These are phyloP conservation scores for Pongo abelii DNA, from an alignment of 2,113 vertebrate species.

Conservation along the genomic window DNA sequence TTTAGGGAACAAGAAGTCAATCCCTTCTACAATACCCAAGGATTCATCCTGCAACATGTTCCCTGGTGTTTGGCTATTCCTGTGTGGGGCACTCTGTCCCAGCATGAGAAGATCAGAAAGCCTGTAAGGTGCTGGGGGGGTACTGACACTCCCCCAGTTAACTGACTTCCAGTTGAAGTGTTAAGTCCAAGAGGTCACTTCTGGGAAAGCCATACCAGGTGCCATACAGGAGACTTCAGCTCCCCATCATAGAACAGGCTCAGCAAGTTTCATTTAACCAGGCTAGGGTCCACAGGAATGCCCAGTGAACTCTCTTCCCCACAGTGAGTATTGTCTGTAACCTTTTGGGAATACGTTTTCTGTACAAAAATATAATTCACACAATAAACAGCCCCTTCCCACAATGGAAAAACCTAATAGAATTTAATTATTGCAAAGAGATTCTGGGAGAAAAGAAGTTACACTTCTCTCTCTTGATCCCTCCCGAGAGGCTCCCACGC, in stretches of 20 bases:
- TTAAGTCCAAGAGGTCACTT: not conserved
- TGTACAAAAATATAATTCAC: not conserved
- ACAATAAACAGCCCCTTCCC: not conserved
- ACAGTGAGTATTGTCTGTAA: not conserved
- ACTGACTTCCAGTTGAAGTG: not conserved
- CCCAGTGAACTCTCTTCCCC: not conserved
- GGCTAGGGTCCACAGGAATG: not conserved
- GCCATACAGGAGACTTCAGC: not conserved
- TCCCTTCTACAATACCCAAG: not conserved
- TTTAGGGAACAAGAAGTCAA: not conserved
- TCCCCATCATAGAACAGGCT: not conserved
- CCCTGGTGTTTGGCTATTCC: not conserved
- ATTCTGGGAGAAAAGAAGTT: not conserved
- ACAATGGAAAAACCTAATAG: not conserved
- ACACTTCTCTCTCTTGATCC: accelerated
- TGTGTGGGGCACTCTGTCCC: not conserved
- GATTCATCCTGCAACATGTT: not conserved
- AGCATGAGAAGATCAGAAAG: not conserved
- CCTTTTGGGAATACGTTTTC: not conserved
- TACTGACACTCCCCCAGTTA: not conserved
- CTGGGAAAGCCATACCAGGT: not conserved
- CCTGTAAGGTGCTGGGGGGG: accelerated
- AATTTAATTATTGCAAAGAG: not conserved
- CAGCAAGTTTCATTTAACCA: not conserved
- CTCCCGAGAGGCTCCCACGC: not conserved